phyloP scores from a whole-genome alignment of 2,888 invertebrate genomes.

The Crepidodera aurea region DNA sequence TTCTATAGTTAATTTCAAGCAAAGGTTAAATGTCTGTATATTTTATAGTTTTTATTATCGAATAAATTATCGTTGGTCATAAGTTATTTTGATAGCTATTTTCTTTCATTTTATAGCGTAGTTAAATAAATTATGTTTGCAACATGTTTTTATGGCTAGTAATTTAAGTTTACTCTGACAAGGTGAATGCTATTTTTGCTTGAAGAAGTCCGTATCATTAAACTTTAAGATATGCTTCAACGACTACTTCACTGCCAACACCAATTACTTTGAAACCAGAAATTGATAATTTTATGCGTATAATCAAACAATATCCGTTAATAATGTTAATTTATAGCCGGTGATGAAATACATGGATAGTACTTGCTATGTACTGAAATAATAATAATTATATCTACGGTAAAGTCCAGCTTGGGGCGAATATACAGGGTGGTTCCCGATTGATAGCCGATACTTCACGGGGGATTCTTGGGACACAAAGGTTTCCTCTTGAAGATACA shows the following conservation, averaged over 20 bases:
- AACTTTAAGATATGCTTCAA: slow-evolving; percentile 43
- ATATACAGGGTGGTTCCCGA: no score
- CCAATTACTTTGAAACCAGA: slow-evolving; percentile 13
- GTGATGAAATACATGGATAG: no score
- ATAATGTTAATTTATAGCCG: no score
- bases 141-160: slow-evolving; percentile 42
- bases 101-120: slow-evolving; percentile 43
- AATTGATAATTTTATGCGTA: not conserved
- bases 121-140: slow-evolving; percentile 44
- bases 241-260: slow-evolving; percentile 13
- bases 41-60: slow-evolving; percentile 53
- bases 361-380: no score
- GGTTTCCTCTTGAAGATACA: no score
- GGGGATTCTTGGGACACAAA: no score
- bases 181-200: slow-evolving; percentile 45
- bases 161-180: slow-evolving; percentile 37
- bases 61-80: slow-evolving; percentile 51
- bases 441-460: no score
- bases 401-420: no score
- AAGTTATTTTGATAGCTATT: slow-evolving; percentile 51
- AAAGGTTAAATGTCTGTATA: slow-evolving; percentile 56
- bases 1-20: slow-evolving; percentile 55
- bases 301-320: no score
- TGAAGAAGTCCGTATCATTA: slow-evolving; percentile 33
- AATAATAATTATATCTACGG: no score